Evolutionary conservation across 2,113 vertebrate species (phyloP), one percentile per base, ranked within the genome.

Genomic region (Nyctibius bracteatus): DNA sequence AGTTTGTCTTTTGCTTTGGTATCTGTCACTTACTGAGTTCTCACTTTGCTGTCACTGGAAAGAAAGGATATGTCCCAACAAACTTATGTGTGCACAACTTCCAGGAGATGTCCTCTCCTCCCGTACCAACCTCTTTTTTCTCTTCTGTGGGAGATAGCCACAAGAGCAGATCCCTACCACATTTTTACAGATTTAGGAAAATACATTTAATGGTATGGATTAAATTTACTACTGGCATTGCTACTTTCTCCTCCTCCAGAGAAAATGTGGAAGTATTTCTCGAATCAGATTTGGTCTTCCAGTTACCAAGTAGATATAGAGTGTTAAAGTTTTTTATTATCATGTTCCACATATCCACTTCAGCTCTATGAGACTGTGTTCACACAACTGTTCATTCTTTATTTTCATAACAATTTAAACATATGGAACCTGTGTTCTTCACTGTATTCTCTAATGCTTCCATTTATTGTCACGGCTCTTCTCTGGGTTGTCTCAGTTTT

Each of bases 391-490:
- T 39, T 73, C 5, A 6, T 44, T 61, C 9, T 33, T 80, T 47
- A 6, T 62, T 83, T 68, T 51, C n/a, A 31, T 62, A 47, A 62
- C 30, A 31, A 49, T 39, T 77, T 61, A 52, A n/a, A 27, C 6
- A 31, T 19, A 20, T 19, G 37, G 51, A 65, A 19, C 14, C 16
- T 44, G 5, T 52, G 35, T 14, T 68, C 39, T 75, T 77, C 30
- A n/a, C 10, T 41, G 3, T 3, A 1, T 71, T 65, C 7, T 51
- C 16, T 11, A 71, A 17, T 5, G 1, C 6, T 62, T 44, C 25
- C 7, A 33, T 51, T 46, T 46, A 58, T 70, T 92, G 7, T 66
- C 31, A 55, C 58, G 28, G 7, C 3, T 78, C 6, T 88, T 57
- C 11, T 63, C 18, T 47, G 8, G 19, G 6, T 16, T 49, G 2